Conservation (phyloP, 2,113 vertebrate genomes). For the Microcebus lehilahytsara region DNA sequence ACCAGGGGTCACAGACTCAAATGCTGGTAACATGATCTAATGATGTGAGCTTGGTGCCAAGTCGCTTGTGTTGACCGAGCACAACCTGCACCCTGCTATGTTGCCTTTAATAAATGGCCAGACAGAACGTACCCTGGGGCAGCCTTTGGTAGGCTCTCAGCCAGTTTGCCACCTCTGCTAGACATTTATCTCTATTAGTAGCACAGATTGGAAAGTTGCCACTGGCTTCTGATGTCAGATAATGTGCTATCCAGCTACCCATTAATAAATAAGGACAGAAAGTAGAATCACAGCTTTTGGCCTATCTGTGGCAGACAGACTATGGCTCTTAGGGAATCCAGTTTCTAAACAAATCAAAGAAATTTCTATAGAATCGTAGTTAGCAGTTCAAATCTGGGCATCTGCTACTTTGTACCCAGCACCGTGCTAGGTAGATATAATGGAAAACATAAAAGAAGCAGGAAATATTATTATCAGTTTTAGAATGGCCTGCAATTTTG, state of each 20-base stretch:
- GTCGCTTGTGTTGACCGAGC: neutral
- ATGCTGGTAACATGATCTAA: neutral
- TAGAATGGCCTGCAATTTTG: neutral
- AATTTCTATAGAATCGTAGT: neutral
- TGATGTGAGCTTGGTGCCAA: neutral
- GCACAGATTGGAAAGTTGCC: conserved; percentile 62
- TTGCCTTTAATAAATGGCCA: conserved; percentile 11
- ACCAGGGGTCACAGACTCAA: neutral
- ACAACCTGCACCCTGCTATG: neutral
- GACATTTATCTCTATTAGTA: conserved; percentile 68
- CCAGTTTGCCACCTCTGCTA: conserved; percentile 41
- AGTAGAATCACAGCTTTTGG: conserved; percentile 38
- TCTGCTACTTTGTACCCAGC: neutral
- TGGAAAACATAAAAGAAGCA: neutral
- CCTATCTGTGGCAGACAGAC: conserved; percentile 8
- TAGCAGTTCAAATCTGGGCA: neutral
- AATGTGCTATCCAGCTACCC: conserved; percentile 10
- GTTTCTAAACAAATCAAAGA: conserved; percentile 17
- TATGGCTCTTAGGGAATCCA: neutral
- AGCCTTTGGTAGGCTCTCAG: conserved; percentile 21
- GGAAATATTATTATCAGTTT: neutral
- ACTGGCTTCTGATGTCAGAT: conserved; percentile 67
- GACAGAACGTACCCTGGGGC: neutral
- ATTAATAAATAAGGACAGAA: conserved; percentile 63
- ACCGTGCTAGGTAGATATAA: neutral